Percentiles rank a stretch among this genome's conserved stretches.
These are phyloP conservation scores for Ptilonorhynchus violaceus DNA, from an alignment of 2,113 vertebrate species.

Conservation along the genomic window DNA sequence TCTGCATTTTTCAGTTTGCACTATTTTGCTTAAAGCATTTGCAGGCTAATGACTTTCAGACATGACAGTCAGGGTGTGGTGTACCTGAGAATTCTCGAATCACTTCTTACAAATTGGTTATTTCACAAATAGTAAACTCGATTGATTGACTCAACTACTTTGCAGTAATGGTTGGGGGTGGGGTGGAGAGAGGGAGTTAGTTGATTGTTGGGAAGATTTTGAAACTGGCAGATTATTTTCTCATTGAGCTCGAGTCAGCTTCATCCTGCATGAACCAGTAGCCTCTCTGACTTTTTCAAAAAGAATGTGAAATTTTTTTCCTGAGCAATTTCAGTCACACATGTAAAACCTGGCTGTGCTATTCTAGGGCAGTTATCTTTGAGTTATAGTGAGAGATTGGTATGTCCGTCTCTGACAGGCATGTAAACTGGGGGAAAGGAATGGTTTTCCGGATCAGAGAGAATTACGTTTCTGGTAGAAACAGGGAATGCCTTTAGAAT, in stretches of 20 bases:
- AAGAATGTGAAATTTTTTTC: background rate
- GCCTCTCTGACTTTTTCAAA: background rate
- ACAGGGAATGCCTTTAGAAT: background rate
- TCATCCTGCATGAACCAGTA: background rate
- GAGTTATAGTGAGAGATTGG: background rate
- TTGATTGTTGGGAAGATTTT: background rate
- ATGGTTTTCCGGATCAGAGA: background rate
- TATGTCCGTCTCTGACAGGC: rapidly evolving
- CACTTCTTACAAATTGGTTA: background rate
- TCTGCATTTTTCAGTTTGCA: background rate
- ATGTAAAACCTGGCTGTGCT: background rate
- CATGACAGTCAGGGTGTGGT: background rate
- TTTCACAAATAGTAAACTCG: background rate
- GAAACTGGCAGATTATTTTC: background rate
- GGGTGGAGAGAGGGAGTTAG: too few species aligned
- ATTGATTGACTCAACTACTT: background rate
- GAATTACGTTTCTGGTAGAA: background rate
- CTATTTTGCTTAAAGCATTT: background rate
- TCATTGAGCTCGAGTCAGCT: background rate
- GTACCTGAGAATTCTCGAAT: background rate
- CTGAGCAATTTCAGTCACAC: background rate
- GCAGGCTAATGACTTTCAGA: background rate
- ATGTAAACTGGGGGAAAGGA: background rate
- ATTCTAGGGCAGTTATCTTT: background rate
- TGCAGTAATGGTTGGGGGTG: background rate